phyloP scores from a whole-genome alignment of 1,140 invertebrate genomes.

The Melanaphis sacchari region DNA sequence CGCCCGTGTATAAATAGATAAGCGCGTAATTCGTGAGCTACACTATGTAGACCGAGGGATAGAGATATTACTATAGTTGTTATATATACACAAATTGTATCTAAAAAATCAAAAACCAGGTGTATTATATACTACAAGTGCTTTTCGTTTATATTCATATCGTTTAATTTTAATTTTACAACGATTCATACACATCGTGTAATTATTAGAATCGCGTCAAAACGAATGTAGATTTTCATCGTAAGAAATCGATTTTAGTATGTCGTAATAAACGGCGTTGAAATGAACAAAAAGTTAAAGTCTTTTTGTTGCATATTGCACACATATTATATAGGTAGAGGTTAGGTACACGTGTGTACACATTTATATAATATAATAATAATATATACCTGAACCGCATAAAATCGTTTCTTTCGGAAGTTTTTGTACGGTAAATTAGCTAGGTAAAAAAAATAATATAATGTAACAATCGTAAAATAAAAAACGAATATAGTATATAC shows the following conservation, averaged over 20 bases:
- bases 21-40: not conserved
- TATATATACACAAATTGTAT: not conserved
- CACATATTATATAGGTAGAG: not conserved
- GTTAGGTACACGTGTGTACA: not conserved
- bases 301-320: slow-evolving; percentile 27
- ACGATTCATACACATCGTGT: not conserved
- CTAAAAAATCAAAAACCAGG: not conserved
- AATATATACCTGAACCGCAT: slow-evolving; percentile 25
- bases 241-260: not conserved
- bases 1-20: not conserved
- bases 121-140: not conserved
- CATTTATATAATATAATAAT: not conserved
- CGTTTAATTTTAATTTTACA: not conserved
- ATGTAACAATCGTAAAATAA: slow-evolving; percentile 54
- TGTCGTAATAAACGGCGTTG: not conserved
- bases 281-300: slow-evolving; percentile 19
- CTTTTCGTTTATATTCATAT: not conserved
- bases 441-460: slow-evolving; percentile 34
- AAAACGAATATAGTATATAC: slow-evolving; percentile 20
- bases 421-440: slow-evolving; percentile 51
- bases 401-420: slow-evolving; percentile 48
- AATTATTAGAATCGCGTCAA: not conserved
- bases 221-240: not conserved
- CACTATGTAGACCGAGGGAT: not conserved
- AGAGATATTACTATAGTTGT: not conserved